A percentile compares a stretch with the other conserved stretches of the same genome.
phyloP scores from a whole-genome alignment of 2,113 vertebrate species.

The Lipotes vexillifer region DNA sequence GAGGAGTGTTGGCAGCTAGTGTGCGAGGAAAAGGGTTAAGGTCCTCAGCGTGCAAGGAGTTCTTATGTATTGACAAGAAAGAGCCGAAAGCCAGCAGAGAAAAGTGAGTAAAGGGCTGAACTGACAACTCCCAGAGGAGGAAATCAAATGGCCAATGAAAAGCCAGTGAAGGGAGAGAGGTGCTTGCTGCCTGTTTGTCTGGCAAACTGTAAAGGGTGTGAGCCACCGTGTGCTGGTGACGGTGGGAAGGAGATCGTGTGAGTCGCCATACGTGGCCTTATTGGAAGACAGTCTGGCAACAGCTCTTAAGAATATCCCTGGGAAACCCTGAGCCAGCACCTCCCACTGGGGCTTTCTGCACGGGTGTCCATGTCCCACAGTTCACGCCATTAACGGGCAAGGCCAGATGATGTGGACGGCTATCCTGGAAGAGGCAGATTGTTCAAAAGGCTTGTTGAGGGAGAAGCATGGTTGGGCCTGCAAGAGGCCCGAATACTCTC shows the following conservation, averaged over 20 bases:
- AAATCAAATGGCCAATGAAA: rapidly evolving
- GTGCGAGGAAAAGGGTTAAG: rapidly evolving
- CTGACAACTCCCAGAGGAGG: neutral
- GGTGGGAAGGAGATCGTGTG: rapidly evolving
- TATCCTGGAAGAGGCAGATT: neutral
- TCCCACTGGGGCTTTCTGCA: neutral
- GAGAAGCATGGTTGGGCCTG: neutral
- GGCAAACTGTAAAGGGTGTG: neutral
- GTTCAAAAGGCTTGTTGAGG: neutral
- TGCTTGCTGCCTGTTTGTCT: neutral
- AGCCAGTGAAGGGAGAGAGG: too few relatives aligned
- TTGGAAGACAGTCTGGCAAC: neutral
- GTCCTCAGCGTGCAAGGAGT: neutral
- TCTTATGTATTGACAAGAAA: neutral
- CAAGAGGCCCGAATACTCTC: neutral
- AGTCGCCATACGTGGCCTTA: neutral
- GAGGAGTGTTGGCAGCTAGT: rapidly evolving
- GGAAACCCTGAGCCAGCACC: neutral
- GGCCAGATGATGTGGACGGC: neutral
- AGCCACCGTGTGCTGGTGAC: neutral
- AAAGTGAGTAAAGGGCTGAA: neutral
- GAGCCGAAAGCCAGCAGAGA: neutral
- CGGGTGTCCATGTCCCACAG: rapidly evolving
- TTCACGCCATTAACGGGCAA: rapidly evolving
- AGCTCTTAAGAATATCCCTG: neutral